Percentiles rank a stretch among this genome's conserved stretches.
Evolutionary conservation across 2,888 invertebrate species (phyloP).

Genomic region (Fragum whitleyi): DNA sequence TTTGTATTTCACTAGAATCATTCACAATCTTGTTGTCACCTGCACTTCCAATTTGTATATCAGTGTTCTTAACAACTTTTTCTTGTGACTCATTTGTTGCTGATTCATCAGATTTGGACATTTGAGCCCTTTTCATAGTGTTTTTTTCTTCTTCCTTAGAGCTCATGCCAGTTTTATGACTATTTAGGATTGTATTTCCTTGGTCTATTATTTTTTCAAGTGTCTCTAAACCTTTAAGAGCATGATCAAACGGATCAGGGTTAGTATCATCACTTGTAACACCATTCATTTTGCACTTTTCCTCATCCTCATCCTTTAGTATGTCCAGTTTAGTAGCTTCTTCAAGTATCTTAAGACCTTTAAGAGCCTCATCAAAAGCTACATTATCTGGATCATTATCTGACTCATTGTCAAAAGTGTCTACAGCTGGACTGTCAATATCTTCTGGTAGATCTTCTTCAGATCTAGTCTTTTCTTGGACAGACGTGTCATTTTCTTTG

Average conservation of each 20-base stretch:
- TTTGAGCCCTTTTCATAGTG: not conserved
- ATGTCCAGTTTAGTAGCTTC: conserved; percentile 8
- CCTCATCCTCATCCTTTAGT: not conserved
- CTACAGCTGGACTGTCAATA: not conserved
- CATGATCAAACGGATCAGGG: conserved; percentile 26
- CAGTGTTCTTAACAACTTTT: too few relatives aligned
- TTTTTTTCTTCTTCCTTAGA: not conserved
- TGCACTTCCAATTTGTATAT: too few relatives aligned
- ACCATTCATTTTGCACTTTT: not conserved
- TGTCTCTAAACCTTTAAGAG: conserved; percentile 26
- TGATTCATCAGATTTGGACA: too few relatives aligned
- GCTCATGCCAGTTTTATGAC: not conserved
- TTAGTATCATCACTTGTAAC: not conserved
- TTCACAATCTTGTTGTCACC: too few relatives aligned
- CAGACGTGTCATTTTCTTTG: not conserved
- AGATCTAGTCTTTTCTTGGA: not conserved
- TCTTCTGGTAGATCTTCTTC: not conserved
- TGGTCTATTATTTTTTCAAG: conserved; percentile 34
- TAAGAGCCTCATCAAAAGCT: conserved; percentile 32
- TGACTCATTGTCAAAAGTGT: not conserved
- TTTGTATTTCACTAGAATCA: too few relatives aligned
- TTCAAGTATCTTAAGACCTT: conserved; percentile 29
- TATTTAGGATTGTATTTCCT: conserved; percentile 10
- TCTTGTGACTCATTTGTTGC: too few relatives aligned
- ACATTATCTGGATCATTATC: conserved; percentile 4